phyloP scores from a whole-genome alignment of 2,797 vertebrate species.

The Setipinna tenuifilis region DNA sequence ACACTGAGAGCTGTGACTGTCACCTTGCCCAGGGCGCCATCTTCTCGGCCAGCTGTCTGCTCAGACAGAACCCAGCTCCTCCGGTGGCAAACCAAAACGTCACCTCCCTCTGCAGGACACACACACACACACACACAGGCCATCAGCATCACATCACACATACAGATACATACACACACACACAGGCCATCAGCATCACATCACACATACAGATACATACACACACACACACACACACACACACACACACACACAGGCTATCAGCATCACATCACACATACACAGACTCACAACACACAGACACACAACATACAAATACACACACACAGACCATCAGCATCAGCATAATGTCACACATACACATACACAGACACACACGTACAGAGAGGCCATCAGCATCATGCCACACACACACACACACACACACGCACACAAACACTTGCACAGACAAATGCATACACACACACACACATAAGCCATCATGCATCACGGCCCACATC shows the following conservation, averaged over 20 bases:
- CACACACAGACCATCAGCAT: neutral
- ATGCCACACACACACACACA: too few species aligned
- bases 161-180: neutral
- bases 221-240: too few species aligned
- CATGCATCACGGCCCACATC: neutral
- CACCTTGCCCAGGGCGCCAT: slow-evolving; percentile 94
- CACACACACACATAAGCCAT: too few species aligned
- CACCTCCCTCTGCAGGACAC: slow-evolving; percentile 80
- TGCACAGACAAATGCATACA: too few species aligned
- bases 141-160: neutral
- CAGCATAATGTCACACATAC: too few species aligned
- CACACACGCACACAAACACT: too few species aligned
- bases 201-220: too few species aligned
- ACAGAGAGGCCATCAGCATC: too few species aligned
- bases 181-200: neutral
- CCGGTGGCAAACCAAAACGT: slow-evolving; percentile 94
- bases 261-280: too few species aligned
- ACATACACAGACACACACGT: too few species aligned
- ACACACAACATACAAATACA: slow-evolving; percentile 23
- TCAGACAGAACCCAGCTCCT: slow-evolving; percentile 93
- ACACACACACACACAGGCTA: too few species aligned
- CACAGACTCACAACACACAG: neutral
- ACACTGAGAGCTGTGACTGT: slow-evolving; percentile 14
- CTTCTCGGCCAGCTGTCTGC: slow-evolving; percentile 81
- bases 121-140: slow-evolving; percentile 33